Evolutionary conservation across 2,888 invertebrate genomes (phyloP).

Genomic region (Vandiemenella viatica): DNA sequence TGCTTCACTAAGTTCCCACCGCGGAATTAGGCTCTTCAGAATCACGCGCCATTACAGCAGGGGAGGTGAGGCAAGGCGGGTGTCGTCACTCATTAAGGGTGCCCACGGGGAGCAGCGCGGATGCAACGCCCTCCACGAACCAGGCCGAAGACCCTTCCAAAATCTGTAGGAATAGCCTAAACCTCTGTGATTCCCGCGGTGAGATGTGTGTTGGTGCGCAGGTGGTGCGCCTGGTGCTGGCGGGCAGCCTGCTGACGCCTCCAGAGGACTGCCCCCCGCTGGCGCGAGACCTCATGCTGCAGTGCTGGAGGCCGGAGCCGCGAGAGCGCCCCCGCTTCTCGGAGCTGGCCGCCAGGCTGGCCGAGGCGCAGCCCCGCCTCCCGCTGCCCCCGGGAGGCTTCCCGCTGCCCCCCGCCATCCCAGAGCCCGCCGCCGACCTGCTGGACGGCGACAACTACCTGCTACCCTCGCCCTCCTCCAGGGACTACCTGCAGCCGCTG

Average conservation of each 20-base stretch:
- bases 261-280: slow-evolving; percentile 62
- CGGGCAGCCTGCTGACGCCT: slow-evolving; percentile 62
- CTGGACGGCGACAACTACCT: slow-evolving; percentile 55
- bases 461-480: slow-evolving; percentile 35
- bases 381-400: slow-evolving; percentile 25
- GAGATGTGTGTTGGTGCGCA: slow-evolving; percentile 19
- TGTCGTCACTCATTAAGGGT: too few relatives aligned
- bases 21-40: too few relatives aligned
- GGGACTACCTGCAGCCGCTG: slow-evolving; percentile 42
- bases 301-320: slow-evolving; percentile 70
- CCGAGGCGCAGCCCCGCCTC: slow-evolving; percentile 26
- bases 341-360: slow-evolving; percentile 49
- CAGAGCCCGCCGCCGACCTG: slow-evolving; percentile 27
- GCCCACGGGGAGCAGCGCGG: too few relatives aligned
- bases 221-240: slow-evolving; percentile 63
- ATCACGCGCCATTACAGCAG: too few relatives aligned
- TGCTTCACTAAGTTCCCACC: too few relatives aligned
- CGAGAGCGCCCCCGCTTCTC: slow-evolving; percentile 57
- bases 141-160: too few relatives aligned
- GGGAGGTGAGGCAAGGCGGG: too few relatives aligned
- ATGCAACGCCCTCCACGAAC: too few relatives aligned
- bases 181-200: too few relatives aligned
- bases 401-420: slow-evolving; percentile 17
- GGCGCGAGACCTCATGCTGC: slow-evolving; percentile 58
- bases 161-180: too few relatives aligned